A percentile compares a stretch with the other conserved stretches of the same genome.
These are phyloP conservation scores for Ataeniobius toweri DNA, from an alignment of 2,797 vertebrate species.

Conservation along the genomic window DNA sequence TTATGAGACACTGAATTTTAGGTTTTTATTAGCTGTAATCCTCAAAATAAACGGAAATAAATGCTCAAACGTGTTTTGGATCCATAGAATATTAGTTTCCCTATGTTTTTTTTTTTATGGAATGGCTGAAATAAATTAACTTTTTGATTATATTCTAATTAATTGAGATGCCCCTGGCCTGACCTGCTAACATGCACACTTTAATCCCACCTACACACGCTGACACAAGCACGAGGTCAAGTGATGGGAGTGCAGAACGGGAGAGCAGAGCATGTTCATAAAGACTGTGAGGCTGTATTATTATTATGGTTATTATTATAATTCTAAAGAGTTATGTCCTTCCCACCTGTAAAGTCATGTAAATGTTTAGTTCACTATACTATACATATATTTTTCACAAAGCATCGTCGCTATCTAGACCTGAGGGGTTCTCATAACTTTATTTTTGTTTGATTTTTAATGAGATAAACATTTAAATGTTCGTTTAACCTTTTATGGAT, in stretches of 20 bases:
- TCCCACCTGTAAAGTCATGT: conserved; percentile 78
- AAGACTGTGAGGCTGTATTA: conserved; percentile 74
- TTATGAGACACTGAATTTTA: not conserved
- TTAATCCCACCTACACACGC: conserved; percentile 45
- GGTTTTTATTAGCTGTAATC: not conserved
- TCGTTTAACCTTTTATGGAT: conserved; percentile 77
- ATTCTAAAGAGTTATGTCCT: conserved; percentile 73
- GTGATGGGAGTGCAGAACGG: conserved; percentile 55
- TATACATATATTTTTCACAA: conserved; percentile 78
- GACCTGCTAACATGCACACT: conserved; percentile 29
- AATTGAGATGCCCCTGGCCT: not conserved
- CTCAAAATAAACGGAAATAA: not conserved
- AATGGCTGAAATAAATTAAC: not conserved
- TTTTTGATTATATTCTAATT: not conserved
- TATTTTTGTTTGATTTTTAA: conserved; percentile 76
- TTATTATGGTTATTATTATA: conserved; percentile 51
- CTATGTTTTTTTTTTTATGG: not conserved
- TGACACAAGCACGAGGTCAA: conserved; percentile 57
- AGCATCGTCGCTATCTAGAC: conserved; percentile 70
- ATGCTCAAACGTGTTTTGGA: too few relatives aligned
- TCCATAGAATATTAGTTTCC: not conserved
- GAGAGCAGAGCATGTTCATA: conserved; percentile 68
- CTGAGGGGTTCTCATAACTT: conserved; percentile 65
- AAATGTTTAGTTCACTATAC: conserved; percentile 80
- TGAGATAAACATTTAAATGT: conserved; percentile 78